Conservation (phyloP, 2,797 vertebrate genomes). For the Sebastes oblongus region DNA sequence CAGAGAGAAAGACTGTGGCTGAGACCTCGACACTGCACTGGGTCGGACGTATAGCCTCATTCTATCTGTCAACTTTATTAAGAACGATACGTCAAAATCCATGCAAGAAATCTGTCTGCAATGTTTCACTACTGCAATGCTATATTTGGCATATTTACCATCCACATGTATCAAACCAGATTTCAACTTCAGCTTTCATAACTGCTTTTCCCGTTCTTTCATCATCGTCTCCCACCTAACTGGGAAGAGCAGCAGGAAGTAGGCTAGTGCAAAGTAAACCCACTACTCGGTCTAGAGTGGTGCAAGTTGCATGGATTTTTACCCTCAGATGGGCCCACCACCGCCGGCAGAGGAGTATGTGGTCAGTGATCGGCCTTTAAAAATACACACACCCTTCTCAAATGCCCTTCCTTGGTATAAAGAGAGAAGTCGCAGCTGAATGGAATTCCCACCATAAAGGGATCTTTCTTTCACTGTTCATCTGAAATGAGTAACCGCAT, state of each 20-base stretch:
- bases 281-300: conserved; percentile 8
- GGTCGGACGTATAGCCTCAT: not conserved
- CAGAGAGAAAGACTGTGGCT: conserved; percentile 10
- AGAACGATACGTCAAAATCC: not conserved
- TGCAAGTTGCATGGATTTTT: conserved; percentile 37
- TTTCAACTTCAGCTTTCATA: not conserved
- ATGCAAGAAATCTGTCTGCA: not conserved
- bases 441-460: conserved; percentile 66
- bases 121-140: too few species aligned
- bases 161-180: not conserved
- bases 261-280: conserved; percentile 23
- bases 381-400: conserved; percentile 78
- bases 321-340: conserved; percentile 44
- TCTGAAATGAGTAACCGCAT: conserved; percentile 53
- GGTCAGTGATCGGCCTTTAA: conserved; percentile 74
- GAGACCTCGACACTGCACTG: conserved; percentile 3
- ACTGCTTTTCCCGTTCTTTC: conserved; percentile 17
- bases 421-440: conserved; percentile 53
- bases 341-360: conserved; percentile 58
- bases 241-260: not conserved
- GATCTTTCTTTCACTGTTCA: conserved; percentile 64
- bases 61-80: conserved; percentile 26
- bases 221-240: conserved; percentile 10
- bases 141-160: not conserved
- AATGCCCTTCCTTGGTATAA: conserved; percentile 64